Evolutionary conservation across 2,888 invertebrate genomes (phyloP), one percentile per base, ranked within the genome.

Genomic region (Cryptops parisi): DNA sequence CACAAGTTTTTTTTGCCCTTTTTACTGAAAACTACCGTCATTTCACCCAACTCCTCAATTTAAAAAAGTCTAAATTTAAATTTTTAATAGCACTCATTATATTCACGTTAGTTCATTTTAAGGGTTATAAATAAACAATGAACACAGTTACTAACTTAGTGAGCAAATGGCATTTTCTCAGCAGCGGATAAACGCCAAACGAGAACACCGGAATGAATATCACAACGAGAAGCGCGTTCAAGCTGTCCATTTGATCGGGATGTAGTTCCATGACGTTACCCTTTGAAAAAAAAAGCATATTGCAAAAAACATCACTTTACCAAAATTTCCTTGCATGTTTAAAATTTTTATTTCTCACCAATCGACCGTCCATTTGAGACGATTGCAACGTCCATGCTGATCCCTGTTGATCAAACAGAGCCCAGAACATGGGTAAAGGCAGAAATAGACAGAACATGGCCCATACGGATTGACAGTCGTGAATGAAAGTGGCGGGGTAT

Each of bases 341-440:
- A n/a, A n/a, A n/a, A n/a, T n/a, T n/a, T n/a, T n/a, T n/a, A n/a
- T n/a, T n/a, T 26, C 54, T n/a, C 25, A 57, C 58, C 33, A 62
- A 23, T 45, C 60, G 54, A 6, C 67, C 65, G 53, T 66, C 59
- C 69, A 71, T 70, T 55, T 61, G 58, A 0, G 64, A 63, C 0
- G 70, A 70, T 60, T 72, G 72, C 54, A 72, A 63, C 15, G 70
- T 66, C 72, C 72, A 72, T 53, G 67, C 60, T 24, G 70, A 70
- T 41, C 70, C 72, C 63, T 64, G 73, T 59, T 73, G 75, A 62
- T 74, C 74, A 64, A 69, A 74, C 23, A 75, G 66, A 3, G 74
- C 72, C 75, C 74, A 75, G 64, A 74, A 76, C 44, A 75, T 58
- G n/a, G 71, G 71, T 23, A 71, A 59, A 0, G 75, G 75, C 6